Evolutionary conservation across 2,888 invertebrate genomes (phyloP).

Genomic region (Athrips mouffetella): DNA sequence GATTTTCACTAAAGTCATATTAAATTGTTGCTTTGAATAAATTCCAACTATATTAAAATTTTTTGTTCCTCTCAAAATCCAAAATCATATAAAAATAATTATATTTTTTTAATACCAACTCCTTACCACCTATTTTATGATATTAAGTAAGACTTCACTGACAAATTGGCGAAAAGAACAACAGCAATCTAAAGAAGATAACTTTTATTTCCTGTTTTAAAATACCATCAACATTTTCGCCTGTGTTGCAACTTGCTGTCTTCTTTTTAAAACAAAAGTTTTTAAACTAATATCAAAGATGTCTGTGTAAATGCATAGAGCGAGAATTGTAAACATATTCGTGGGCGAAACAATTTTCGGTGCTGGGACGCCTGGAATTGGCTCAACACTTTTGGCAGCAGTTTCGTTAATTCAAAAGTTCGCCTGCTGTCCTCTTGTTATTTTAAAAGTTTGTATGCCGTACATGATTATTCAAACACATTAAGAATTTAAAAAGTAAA

Average conservation of each 20-base stretch:
- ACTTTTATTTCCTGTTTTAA: no score
- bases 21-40: no score
- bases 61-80: no score
- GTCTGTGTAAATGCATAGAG: conserved; percentile 9
- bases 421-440: conserved; percentile 31
- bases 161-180: no score
- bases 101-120: no score
- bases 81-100: no score
- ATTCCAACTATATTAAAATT: no score
- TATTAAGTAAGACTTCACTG: no score
- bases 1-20: no score
- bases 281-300: conserved; percentile 9
- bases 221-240: not conserved
- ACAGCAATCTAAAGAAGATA: no score
- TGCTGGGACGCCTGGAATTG: conserved; percentile 28
- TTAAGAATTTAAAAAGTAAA: no score
- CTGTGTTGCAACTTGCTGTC: not conserved
- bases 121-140: no score
- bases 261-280: conserved; percentile 5
- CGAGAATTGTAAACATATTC: conserved; percentile 35
- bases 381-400: conserved; percentile 48
- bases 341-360: conserved; percentile 28
- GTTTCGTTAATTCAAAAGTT: conserved; percentile 50
- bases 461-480: conserved; percentile 7
- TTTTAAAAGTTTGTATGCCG: conserved; percentile 10